A percentile compares a stretch with the other conserved stretches of the same genome.
These are phyloP conservation scores for Chaitophorus viminalis DNA, from an alignment of 2,888 invertebrate genomes.

Conservation along the genomic window DNA sequence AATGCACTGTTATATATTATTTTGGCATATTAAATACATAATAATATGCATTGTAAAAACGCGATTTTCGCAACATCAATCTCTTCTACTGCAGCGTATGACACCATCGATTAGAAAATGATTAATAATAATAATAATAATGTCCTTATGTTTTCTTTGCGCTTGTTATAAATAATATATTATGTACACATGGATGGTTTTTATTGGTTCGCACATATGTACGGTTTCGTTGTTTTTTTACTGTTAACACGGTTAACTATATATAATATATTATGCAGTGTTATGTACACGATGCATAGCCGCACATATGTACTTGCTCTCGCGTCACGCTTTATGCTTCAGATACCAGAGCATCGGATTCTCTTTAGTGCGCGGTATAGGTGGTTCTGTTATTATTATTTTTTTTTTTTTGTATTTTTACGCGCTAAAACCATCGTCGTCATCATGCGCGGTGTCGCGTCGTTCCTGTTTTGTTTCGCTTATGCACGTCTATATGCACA, in stretches of 20 bases:
- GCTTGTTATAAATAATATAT: background rate
- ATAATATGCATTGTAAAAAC: too few species aligned
- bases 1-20: too few species aligned
- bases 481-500: too few species aligned
- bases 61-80: too few species aligned
- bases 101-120: too few species aligned
- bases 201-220: background rate
- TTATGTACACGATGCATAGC: background rate
- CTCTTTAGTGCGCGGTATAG: background rate
- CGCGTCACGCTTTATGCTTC: conserved; percentile 26
- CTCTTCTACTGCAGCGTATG: too few species aligned
- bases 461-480: too few species aligned
- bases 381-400: background rate
- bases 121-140: too few species aligned
- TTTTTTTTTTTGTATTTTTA: background rate
- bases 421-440: background rate
- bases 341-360: conserved; percentile 2
- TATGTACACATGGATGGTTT: background rate
- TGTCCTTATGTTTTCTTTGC: too few species aligned
- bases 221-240: background rate
- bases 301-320: background rate
- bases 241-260: background rate
- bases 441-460: background rate
- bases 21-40: too few species aligned
- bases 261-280: background rate